Percentiles rank a stretch among this genome's conserved stretches.
phyloP scores from a whole-genome alignment of 2,797 vertebrate genomes.

The Periparus ater region DNA sequence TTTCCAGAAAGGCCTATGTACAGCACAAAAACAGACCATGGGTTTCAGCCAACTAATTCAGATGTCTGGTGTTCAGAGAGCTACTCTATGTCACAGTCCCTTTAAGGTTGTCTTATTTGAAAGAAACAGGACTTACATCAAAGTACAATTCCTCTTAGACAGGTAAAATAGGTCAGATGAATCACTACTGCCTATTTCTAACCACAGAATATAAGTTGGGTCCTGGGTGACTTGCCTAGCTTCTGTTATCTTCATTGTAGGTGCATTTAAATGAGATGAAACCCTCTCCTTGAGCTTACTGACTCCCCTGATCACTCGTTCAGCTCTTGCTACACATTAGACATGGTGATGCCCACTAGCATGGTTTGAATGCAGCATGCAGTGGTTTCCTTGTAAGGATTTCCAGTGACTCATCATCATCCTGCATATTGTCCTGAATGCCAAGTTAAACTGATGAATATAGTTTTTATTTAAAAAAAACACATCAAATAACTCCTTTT shows the following conservation, averaged over 20 bases:
- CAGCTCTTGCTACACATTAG: neutral
- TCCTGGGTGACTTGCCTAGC: neutral
- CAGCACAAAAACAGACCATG: neutral
- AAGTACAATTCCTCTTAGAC: neutral
- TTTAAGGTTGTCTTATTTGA: neutral
- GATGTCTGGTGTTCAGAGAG: neutral
- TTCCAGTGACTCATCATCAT: neutral
- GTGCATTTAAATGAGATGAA: neutral
- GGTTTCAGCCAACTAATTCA: neutral
- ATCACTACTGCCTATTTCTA: neutral
- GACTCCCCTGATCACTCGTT: neutral
- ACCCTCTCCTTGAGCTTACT: neutral
- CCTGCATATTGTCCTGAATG: neutral
- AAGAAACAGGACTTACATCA: neutral
- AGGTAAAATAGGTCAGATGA: conserved; percentile 14
- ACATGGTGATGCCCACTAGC: neutral
- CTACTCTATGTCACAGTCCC: neutral
- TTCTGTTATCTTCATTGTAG: neutral
- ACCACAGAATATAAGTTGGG: neutral
- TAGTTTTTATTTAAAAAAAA: neutral
- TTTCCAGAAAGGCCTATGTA: neutral
- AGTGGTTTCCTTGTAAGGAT: neutral
- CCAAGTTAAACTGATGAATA: neutral
- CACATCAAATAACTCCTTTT: neutral
- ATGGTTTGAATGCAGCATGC: neutral